These are phyloP conservation scores for Pachyuromys duprasi DNA, from an alignment of 2,797 vertebrate species.

Conservation along the genomic window DNA sequence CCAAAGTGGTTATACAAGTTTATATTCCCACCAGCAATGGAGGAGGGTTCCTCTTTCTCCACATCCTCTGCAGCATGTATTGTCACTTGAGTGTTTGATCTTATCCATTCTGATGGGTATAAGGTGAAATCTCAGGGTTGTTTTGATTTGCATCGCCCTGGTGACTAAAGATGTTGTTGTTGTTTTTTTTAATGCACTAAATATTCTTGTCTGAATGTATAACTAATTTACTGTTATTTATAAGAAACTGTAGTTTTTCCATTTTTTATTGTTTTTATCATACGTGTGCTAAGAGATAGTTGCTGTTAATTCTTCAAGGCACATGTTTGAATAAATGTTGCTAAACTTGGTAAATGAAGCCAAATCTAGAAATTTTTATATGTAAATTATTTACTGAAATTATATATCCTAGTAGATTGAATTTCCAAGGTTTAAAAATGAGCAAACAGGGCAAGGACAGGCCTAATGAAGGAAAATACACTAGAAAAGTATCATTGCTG, in stretches of 20 bases:
- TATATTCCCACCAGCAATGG: too few species aligned
- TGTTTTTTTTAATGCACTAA: neutral
- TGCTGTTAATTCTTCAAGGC: neutral
- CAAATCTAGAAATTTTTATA: neutral
- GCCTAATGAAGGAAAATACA: neutral
- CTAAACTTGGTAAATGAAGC: neutral
- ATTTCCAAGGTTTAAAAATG: neutral
- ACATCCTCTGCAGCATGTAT: too few species aligned
- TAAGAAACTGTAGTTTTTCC: neutral
- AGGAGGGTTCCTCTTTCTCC: too few species aligned
- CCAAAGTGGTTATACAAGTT: too few species aligned
- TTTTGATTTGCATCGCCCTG: too few species aligned
- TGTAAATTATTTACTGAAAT: conserved; percentile 34
- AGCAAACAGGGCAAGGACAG: neutral
- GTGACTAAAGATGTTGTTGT: too few species aligned
- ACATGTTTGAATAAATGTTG: conserved; percentile 42
- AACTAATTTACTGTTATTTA: neutral
- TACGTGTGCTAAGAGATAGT: neutral
- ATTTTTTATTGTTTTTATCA: conserved; percentile 23
- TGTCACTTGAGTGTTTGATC: too few species aligned
- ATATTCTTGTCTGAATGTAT: neutral
- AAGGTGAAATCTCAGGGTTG: too few species aligned
- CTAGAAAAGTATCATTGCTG: neutral
- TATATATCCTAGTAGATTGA: neutral
- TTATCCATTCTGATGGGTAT: too few species aligned